Conservation (phyloP, 1,140 invertebrate species). For the Heliconius himera region DNA sequence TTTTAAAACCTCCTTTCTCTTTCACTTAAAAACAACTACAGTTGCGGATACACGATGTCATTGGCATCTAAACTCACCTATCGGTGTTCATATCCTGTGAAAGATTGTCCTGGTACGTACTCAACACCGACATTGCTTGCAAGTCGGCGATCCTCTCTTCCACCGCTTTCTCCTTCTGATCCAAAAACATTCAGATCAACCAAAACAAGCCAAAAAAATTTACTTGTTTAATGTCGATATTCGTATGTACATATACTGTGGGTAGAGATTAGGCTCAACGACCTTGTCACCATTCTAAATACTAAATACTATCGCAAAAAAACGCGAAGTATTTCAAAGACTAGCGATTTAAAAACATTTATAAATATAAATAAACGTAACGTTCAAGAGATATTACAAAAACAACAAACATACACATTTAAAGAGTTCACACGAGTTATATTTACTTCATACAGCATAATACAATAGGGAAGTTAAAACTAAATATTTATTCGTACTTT, state of each 20-base stretch:
- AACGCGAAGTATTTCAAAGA: not conserved
- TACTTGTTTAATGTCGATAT: not conserved
- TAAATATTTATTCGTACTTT: conserved; percentile 41
- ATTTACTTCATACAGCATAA: conserved; percentile 11
- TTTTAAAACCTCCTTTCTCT: not conserved
- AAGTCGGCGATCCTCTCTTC: conserved; percentile 68
- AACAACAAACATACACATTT: not conserved
- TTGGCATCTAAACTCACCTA: conserved; percentile 64
- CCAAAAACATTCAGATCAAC: conserved; percentile 46
- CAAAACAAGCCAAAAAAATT: conserved; percentile 9
- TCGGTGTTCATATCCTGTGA: conserved; percentile 81
- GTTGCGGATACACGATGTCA: conserved; percentile 18
- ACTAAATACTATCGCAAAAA: not conserved
- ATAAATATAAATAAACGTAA: not conserved
- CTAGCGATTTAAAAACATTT: not conserved
- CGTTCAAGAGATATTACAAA: not conserved
- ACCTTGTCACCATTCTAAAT: not conserved
- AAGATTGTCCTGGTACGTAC: conserved; percentile 76
- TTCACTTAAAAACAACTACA: not conserved
- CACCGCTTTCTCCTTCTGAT: conserved; percentile 69
- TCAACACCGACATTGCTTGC: conserved; percentile 78
- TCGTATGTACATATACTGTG: not conserved
- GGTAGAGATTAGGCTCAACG: not conserved
- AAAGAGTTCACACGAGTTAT: not conserved
- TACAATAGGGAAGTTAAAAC: not conserved